Conservation (phyloP, 2,888 invertebrate genomes). For the Plebejus argus region DNA sequence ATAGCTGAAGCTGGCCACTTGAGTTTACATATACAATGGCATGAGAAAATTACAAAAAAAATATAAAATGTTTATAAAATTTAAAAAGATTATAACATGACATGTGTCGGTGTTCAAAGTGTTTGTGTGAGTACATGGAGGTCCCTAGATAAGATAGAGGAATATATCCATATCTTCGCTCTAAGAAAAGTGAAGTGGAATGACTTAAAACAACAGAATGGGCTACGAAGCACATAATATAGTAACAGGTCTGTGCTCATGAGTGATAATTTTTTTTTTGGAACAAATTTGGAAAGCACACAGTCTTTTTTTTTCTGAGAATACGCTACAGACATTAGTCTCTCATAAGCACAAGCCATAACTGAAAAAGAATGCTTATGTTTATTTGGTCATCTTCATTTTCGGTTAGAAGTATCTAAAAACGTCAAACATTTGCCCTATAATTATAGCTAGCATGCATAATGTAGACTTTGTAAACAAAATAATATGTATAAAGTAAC, state of each 20-base stretch:
- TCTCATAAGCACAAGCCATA: slow-evolving; percentile 18
- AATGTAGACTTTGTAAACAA: slow-evolving; percentile 67
- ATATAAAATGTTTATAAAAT: slow-evolving; percentile 65
- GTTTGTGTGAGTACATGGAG: slow-evolving; percentile 31
- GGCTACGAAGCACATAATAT: neutral
- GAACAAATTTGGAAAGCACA: neutral
- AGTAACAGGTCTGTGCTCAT: neutral
- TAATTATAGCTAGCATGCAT: slow-evolving; percentile 21
- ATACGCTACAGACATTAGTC: neutral
- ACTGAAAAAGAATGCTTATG: neutral
- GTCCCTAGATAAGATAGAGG: slow-evolving; percentile 10
- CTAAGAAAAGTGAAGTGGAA: slow-evolving; percentile 30
- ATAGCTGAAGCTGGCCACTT: slow-evolving; percentile 57
- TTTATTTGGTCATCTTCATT: neutral
- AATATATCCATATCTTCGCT: slow-evolving; percentile 31
- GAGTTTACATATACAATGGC: slow-evolving; percentile 53
- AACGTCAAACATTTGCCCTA: neutral
- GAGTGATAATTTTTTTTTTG: neutral
- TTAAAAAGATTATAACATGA: slow-evolving; percentile 65
- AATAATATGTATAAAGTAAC: slow-evolving; percentile 37
- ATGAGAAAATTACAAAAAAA: slow-evolving; percentile 51
- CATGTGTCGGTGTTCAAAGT: slow-evolving; percentile 24
- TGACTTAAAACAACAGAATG: slow-evolving; percentile 10
- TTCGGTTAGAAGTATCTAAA: neutral
- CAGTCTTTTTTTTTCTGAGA: neutral